Evolutionary conservation across 2,797 vertebrate genomes (phyloP).

Genomic region (Xenentodon cancila): DNA sequence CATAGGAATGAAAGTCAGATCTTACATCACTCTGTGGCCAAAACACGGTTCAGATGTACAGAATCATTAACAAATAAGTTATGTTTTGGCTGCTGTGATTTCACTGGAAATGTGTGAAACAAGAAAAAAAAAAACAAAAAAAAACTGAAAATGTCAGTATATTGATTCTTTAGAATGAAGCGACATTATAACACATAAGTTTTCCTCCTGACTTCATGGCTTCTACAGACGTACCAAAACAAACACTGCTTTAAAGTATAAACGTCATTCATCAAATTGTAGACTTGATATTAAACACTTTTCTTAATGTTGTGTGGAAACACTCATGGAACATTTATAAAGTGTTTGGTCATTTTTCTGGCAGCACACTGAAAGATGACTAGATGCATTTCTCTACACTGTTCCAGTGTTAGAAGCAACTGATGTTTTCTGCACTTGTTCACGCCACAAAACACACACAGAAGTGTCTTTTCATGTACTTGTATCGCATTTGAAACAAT

Average conservation of each 20-base stretch:
- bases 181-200: slow-evolving; percentile 8
- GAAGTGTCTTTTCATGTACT: neutral
- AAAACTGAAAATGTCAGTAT: slow-evolving; percentile 17
- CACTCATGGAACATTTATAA: slow-evolving; percentile 59
- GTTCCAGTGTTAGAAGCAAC: slow-evolving; percentile 33
- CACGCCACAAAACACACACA: slow-evolving; percentile 33
- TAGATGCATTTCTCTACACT: slow-evolving; percentile 33
- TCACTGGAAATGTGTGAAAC: neutral
- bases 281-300: slow-evolving; percentile 67
- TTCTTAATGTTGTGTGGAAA: slow-evolving; percentile 52
- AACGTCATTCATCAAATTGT: slow-evolving; percentile 53
- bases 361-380: slow-evolving; percentile 33
- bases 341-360: slow-evolving; percentile 55
- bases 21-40: slow-evolving; percentile 1
- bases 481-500: neutral
- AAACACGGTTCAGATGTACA: neutral
- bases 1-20: slow-evolving; percentile 3
- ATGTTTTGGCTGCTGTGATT: neutral
- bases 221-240: slow-evolving; percentile 43
- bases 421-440: slow-evolving; percentile 33
- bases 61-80: too few relatives aligned
- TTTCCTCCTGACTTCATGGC: slow-evolving; percentile 1
- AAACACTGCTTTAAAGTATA: slow-evolving; percentile 40
- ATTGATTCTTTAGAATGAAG: slow-evolving; percentile 40
- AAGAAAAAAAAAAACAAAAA: neutral